Evolutionary conservation across 1,140 invertebrate species (phyloP).

Genomic region (Penaeus chinensis): DNA sequence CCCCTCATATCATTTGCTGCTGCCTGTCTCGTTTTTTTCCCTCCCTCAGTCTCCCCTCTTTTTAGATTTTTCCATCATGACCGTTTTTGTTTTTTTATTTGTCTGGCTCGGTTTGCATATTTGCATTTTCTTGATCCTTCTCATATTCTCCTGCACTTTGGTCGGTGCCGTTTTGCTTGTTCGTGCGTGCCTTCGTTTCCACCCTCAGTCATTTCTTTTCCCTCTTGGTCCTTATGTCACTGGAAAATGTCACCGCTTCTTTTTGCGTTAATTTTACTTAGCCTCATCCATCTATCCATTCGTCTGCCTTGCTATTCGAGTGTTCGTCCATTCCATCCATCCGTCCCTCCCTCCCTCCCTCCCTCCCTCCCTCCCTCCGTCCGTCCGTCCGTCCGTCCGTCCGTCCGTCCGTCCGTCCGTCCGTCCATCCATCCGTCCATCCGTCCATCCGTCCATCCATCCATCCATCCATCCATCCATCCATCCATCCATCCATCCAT

Average conservation of each 20-base stretch:
- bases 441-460: background rate
- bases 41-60: background rate
- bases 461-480: background rate
- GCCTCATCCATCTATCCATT: background rate
- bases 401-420: background rate
- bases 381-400: background rate
- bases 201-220: too few species aligned
- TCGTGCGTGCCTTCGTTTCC: too few species aligned
- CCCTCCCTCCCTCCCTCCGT: background rate
- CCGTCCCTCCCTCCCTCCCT: background rate
- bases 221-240: too few species aligned
- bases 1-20: background rate
- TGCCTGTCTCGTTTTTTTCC: background rate
- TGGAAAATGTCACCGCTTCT: background rate
- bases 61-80: too few species aligned
- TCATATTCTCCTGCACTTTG: too few species aligned
- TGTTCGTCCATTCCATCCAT: background rate
- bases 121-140: too few species aligned
- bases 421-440: background rate
- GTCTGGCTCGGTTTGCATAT: too few species aligned
- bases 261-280: background rate
- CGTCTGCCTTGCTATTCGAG: background rate
- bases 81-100: too few species aligned
- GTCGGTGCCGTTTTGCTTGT: too few species aligned
- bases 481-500: background rate